A percentile compares a stretch with the other conserved stretches of the same genome.
Conservation (phyloP, 92 coral and sea anemone species). For the Umimayanthus kanabou region DNA sequence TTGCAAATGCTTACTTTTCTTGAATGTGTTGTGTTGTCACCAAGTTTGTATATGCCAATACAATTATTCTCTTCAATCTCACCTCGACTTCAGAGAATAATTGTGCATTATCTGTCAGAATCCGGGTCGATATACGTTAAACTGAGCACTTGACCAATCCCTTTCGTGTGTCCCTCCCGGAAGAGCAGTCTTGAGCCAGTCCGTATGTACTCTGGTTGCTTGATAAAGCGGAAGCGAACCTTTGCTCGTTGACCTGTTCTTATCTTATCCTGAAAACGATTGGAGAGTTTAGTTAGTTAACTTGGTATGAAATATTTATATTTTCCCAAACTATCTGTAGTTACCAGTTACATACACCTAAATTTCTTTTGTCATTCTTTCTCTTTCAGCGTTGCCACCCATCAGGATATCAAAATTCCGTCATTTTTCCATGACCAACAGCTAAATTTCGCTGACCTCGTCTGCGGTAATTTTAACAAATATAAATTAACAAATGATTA, state of each 20-base stretch:
- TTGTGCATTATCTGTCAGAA: constrained; percentile 54
- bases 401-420: too few relatives aligned
- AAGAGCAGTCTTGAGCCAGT: constrained; percentile 81
- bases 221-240: constrained; percentile 84
- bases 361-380: not conserved
- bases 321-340: not conserved
- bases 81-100: too few relatives aligned
- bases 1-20: too few relatives aligned
- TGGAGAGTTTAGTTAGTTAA: constrained; percentile 3
- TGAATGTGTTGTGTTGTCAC: too few relatives aligned
- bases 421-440: too few relatives aligned
- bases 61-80: too few relatives aligned
- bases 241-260: constrained; percentile 94
- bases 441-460: too few relatives aligned
- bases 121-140: constrained; percentile 57
- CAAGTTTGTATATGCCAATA: too few relatives aligned
- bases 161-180: constrained; percentile 95
- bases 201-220: constrained; percentile 90
- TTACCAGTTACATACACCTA: too few relatives aligned
- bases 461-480: too few relatives aligned
- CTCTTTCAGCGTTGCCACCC: not conserved
- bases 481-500: too few relatives aligned
- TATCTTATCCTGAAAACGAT: constrained; percentile 62
- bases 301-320: not conserved
- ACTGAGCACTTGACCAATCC: constrained; percentile 79